A percentile compares a stretch with the other conserved stretches of the same genome.
Evolutionary conservation across 2,888 invertebrate genomes (phyloP).

Genomic region (Watsonalla binaria): DNA sequence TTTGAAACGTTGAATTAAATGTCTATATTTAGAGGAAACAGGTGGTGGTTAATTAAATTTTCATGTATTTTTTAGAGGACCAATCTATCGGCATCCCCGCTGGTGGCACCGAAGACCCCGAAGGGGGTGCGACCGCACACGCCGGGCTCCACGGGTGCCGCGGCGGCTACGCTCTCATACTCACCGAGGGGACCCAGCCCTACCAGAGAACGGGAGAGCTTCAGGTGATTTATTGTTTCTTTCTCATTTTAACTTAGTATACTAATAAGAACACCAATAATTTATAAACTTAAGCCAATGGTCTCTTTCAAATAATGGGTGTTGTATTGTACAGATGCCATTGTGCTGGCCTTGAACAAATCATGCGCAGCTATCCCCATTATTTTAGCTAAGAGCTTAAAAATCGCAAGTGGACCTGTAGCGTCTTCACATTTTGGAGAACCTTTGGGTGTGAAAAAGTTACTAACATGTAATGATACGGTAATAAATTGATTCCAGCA

Average conservation of each 20-base stretch:
- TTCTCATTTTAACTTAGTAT: not conserved
- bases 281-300: no score
- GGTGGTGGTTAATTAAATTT: not conserved
- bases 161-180: conserved; percentile 76
- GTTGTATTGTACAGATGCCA: conserved; percentile 1
- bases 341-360: conserved; percentile 4
- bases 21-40: no score
- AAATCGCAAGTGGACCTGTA: no score
- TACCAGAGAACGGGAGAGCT: conserved; percentile 89
- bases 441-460: no score
- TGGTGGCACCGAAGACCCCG: conserved; percentile 73
- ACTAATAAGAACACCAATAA: no score
- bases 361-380: no score
- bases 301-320: no score
- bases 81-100: conserved; percentile 67
- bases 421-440: no score
- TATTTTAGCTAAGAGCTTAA: no score
- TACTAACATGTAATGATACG: conserved; percentile 6
- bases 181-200: conserved; percentile 89
- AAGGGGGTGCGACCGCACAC: conserved; percentile 71
- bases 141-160: conserved; percentile 64
- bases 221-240: conserved; percentile 80
- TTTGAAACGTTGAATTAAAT: no score
- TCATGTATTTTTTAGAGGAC: conserved; percentile 52
- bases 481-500: conserved; percentile 55